Base-by-base conservation (phyloP, 2,113 vertebrate genomes). In the Xiphophorus hellerii region DNA sequence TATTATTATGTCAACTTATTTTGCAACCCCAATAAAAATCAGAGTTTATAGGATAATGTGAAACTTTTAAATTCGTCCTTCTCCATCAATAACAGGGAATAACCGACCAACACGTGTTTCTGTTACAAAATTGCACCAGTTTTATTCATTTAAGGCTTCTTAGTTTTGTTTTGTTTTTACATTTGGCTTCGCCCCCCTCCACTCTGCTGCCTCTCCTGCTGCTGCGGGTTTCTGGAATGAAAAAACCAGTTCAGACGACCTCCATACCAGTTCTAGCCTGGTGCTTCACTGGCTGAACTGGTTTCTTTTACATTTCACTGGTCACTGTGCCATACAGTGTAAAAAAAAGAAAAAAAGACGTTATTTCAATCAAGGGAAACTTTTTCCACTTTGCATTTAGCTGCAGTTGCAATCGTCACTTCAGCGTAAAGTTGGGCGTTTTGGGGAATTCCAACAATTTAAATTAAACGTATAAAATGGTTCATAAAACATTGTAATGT, bases 61-160 rank as follows among this genome's bases (percentile, higher is more conserved):
- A 54, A 22, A 20, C 2, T 25, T 15, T 42, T 4, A 15, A 9
- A 51, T 51, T n/a, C 9, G 2, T 10, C 22, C 51, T 10, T 25
- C 10, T 54, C 51, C 51, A n/a, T 54, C 51, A 58, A 25, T 10
- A n/a, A n/a, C 7, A 58, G 25, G 51, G 51, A 89, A 78, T 71
- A 33, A 91, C 35, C 33, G 15, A 31, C 65, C 61, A 13, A 64
- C 39, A 12, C 80, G 71, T 66, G 68, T 86, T 86, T 82, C 83
- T 89, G 84, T 90, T 93, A 92, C 82, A 93, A 93, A 92, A 92
- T 90, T 87, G 90, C 89, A 92, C 90, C 90, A 92, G 89, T 92
- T 92, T 93, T 90, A 93, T 92, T 92, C 74, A 91, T 92, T 93
- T 93, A 93, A 93, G 92, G 92, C 92, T 86, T 92, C 90, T 90